A percentile compares a stretch with the other conserved stretches of the same genome.
phyloP scores from a whole-genome alignment of 1,140 invertebrate species.

The Drosophila serrata region DNA sequence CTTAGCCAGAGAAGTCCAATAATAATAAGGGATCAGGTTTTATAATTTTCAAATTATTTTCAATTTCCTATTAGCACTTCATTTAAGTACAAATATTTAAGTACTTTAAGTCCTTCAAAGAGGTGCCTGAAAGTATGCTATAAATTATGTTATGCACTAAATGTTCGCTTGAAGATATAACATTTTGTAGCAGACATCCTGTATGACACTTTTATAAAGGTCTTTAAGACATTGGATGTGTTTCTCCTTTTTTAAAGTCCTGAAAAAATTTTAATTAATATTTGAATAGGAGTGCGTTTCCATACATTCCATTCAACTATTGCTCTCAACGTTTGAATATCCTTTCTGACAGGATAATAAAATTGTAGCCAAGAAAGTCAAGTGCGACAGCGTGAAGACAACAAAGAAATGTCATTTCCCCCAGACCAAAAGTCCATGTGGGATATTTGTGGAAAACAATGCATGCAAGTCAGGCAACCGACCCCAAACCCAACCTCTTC shows the following conservation, averaged over 20 bases:
- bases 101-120: not conserved
- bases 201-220: not conserved
- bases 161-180: not conserved
- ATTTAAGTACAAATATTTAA: not conserved
- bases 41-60: not conserved
- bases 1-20: accelerated
- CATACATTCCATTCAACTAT: not conserved
- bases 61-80: not conserved
- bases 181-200: not conserved
- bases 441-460: conserved; percentile 70
- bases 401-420: conserved; percentile 50
- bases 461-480: conserved; percentile 59
- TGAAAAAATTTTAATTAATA: not conserved
- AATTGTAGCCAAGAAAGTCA: conserved; percentile 50
- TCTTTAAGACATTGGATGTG: not conserved
- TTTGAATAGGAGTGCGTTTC: not conserved
- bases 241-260: not conserved
- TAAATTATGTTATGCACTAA: not conserved
- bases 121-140: not conserved
- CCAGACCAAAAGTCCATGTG: conserved; percentile 14
- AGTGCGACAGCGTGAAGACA: conserved; percentile 68
- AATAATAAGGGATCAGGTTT: not conserved
- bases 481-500: not conserved
- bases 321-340: not conserved
- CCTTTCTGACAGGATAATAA: conserved; percentile 19